A percentile compares a stretch with the other conserved stretches of the same genome.
Conservation (phyloP, 2,888 invertebrate genomes). For the Thysanoteuthis rhombus region DNA sequence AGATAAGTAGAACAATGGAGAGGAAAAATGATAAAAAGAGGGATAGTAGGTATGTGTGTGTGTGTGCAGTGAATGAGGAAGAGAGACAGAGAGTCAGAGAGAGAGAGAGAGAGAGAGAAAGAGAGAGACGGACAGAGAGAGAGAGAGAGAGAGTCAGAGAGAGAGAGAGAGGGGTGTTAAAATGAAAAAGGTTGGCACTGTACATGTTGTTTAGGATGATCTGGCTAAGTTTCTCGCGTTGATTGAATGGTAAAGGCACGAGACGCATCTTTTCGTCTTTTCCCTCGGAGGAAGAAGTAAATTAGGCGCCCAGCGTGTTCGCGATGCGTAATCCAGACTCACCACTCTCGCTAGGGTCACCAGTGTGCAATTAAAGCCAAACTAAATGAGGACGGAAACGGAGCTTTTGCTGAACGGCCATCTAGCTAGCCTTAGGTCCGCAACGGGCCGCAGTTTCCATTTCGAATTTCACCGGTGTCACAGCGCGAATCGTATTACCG, state of each 20-base stretch:
- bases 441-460: neutral
- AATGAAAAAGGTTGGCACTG: neutral
- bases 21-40: too few species aligned
- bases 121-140: neutral
- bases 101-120: too few species aligned
- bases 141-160: neutral
- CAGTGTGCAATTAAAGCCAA: neutral
- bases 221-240: neutral
- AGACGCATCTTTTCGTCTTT: neutral
- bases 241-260: neutral
- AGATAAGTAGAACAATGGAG: too few species aligned
- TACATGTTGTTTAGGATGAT: neutral
- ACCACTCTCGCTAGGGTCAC: neutral
- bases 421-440: neutral
- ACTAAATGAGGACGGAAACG: neutral
- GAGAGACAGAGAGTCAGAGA: too few species aligned
- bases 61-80: too few species aligned
- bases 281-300: neutral
- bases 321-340: neutral
- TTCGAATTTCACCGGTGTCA: neutral
- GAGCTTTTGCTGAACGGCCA: neutral
- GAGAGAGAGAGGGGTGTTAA: too few species aligned
- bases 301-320: neutral
- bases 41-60: too few species aligned
- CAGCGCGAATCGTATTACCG: neutral